A percentile compares a stretch with the other conserved stretches of the same genome.
Conservation (phyloP, 2,113 vertebrate genomes). For the Pelecanoides urinatrix region DNA sequence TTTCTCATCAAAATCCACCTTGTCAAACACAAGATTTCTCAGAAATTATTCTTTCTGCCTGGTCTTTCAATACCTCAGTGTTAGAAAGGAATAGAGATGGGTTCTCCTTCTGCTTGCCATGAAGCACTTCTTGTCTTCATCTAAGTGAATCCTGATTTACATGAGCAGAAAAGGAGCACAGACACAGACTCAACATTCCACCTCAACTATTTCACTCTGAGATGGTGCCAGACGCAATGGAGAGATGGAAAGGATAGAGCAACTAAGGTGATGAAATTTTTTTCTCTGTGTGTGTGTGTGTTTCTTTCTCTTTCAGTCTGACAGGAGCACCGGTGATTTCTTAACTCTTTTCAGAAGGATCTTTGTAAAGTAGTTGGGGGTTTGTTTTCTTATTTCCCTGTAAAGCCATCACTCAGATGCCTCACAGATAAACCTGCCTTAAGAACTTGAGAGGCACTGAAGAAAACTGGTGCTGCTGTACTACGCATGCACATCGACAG, state of each 20-base stretch:
- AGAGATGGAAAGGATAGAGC: not conserved
- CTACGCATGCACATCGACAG: not conserved
- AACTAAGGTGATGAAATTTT: not conserved
- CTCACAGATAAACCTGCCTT: not conserved
- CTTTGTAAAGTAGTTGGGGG: not conserved
- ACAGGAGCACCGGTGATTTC: not conserved
- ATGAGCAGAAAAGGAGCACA: not conserved
- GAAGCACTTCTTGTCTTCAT: not conserved
- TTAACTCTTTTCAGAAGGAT: not conserved
- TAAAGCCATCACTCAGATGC: not conserved
- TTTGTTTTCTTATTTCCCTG: not conserved
- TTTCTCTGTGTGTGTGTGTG: not conserved
- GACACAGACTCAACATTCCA: not conserved
- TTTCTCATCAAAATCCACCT: not conserved
- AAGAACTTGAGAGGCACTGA: not conserved
- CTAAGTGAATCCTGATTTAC: not conserved
- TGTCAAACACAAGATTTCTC: not conserved
- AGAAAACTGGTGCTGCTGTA: not conserved
- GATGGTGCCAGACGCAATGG: not conserved
- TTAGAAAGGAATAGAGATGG: not conserved
- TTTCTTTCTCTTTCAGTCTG: not conserved
- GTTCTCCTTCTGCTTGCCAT: not conserved
- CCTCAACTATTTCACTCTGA: not conserved
- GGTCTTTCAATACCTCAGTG: not conserved
- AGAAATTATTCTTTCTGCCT: not conserved